A percentile compares a stretch with the other conserved stretches of the same genome.
These are phyloP conservation scores for Grammomys dolichurus DNA, from an alignment of 2,113 vertebrate species.

Conservation along the genomic window DNA sequence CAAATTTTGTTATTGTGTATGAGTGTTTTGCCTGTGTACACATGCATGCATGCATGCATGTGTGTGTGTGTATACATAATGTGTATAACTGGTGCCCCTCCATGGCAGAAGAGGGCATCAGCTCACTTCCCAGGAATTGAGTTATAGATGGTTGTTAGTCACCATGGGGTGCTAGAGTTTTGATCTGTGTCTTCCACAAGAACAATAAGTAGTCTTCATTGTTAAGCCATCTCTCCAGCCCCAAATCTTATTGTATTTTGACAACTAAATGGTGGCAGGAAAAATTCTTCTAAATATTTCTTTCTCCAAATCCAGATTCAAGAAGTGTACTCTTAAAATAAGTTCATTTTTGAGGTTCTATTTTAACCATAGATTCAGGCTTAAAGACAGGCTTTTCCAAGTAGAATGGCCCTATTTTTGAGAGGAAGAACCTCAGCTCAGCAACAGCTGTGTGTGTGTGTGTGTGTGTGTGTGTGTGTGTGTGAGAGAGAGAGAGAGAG, in stretches of 20 bases:
- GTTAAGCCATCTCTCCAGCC: neutral
- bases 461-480: neutral
- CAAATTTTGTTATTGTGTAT: neutral
- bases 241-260: constrained; percentile 6
- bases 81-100: neutral
- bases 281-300: constrained; percentile 50
- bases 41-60: too few relatives aligned
- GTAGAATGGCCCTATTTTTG: neutral
- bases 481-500: neutral
- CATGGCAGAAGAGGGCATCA: neutral
- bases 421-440: neutral
- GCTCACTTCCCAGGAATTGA: too few relatives aligned
- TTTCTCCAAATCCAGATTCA: constrained; percentile 62
- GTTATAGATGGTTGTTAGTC: neutral
- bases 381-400: neutral
- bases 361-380: constrained; percentile 20
- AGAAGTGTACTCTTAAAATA: constrained; percentile 67
- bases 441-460: neutral
- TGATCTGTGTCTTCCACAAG: neutral
- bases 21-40: neutral
- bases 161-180: neutral
- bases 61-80: too few relatives aligned
- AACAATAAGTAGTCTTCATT: too few relatives aligned
- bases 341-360: constrained; percentile 54
- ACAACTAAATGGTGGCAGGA: constrained; percentile 33